These are phyloP conservation scores for Scrobipalpa costella DNA, from an alignment of 2,888 invertebrate species.

Conservation along the genomic window DNA sequence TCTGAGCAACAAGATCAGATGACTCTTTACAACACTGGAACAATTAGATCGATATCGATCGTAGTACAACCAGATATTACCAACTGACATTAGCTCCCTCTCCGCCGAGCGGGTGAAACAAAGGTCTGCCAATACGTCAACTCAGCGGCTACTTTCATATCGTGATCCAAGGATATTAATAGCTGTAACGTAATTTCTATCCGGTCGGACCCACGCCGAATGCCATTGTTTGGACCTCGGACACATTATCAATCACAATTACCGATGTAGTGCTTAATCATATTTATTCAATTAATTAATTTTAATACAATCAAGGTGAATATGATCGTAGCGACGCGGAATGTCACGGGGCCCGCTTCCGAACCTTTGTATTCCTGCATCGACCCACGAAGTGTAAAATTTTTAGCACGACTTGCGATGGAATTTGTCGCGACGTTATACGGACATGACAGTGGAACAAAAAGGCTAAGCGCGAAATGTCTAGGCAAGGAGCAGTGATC, in stretches of 20 bases:
- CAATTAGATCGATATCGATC: slow-evolving; percentile 17
- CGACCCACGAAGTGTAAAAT: slow-evolving; percentile 10
- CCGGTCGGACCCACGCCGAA: slow-evolving; percentile 45
- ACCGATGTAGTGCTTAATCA: slow-evolving; percentile 72
- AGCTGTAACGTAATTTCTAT: slow-evolving; percentile 51
- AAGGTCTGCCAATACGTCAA: slow-evolving; percentile 47
- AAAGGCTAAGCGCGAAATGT: not conserved
- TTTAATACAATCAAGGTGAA: slow-evolving; percentile 65
- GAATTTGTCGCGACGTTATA: slow-evolving; percentile 11
- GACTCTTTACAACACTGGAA: slow-evolving; percentile 12
- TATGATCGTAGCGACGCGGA: slow-evolving; percentile 30
- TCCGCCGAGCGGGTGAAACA: slow-evolving; percentile 35
- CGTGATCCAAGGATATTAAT: slow-evolving; percentile 61
- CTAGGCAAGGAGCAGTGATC: slow-evolving; percentile 6
- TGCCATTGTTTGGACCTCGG: slow-evolving; percentile 43
- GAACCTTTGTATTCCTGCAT: slow-evolving; percentile 11
- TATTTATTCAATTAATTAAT: slow-evolving; percentile 72
- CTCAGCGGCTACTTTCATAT: slow-evolving; percentile 53
- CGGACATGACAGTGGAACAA: slow-evolving; percentile 13
- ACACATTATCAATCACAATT: slow-evolving; percentile 72
- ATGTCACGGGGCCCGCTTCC: slow-evolving; percentile 28
- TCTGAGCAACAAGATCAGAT: not conserved
- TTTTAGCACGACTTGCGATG: slow-evolving; percentile 19
- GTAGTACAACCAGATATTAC: slow-evolving; percentile 9
- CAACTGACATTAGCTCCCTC: slow-evolving; percentile 25